phyloP scores from a whole-genome alignment of 64 coral and sea anemone species.

The Exaiptasia diaphana region DNA sequence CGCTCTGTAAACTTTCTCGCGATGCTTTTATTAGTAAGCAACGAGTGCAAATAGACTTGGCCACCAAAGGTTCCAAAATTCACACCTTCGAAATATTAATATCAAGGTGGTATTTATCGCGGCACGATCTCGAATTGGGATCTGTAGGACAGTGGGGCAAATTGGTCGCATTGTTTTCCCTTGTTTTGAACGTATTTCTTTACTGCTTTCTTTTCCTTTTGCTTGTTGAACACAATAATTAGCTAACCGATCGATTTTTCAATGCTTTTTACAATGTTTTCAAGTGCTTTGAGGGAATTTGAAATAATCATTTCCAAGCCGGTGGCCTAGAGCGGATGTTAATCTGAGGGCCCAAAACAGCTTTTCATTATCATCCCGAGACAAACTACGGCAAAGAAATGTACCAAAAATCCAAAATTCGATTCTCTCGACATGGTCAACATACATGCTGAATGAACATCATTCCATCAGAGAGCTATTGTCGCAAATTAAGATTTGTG shows the following conservation, averaged over 20 bases:
- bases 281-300: too few relatives aligned
- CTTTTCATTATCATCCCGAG: background rate
- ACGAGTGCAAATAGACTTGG: too few relatives aligned
- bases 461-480: background rate
- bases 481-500: background rate
- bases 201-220: too few relatives aligned
- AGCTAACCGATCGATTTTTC: too few relatives aligned
- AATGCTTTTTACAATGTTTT: too few relatives aligned
- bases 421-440: background rate
- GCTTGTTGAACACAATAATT: too few relatives aligned
- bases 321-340: background rate
- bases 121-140: constrained; percentile 30
- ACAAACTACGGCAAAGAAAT: background rate
- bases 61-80: background rate
- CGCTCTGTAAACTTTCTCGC: too few relatives aligned
- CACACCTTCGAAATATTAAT: constrained; percentile 6
- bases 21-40: too few relatives aligned
- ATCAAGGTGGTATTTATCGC: constrained; percentile 9
- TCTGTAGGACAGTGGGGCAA: too few relatives aligned
- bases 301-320: background rate
- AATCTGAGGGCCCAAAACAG: background rate
- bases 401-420: background rate
- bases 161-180: too few relatives aligned
- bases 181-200: too few relatives aligned
- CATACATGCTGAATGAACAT: background rate